Percentiles rank a stretch among this genome's conserved stretches.
phyloP scores from a whole-genome alignment of 2,797 vertebrate species.

The Iguana delicatissima region DNA sequence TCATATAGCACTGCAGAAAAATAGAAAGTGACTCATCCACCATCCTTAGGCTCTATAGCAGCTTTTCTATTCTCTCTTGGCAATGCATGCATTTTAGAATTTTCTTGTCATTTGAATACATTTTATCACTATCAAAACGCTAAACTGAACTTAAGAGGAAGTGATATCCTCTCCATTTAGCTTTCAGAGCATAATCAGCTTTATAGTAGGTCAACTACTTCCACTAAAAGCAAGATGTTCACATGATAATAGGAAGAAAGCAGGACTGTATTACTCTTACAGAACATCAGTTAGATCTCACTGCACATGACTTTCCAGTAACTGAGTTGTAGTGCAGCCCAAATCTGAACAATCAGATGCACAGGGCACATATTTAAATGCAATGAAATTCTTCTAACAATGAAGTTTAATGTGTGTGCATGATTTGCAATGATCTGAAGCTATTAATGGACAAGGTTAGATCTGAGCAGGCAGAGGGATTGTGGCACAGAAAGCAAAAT shows the following conservation, averaged over 20 bases:
- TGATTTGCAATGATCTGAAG: too few relatives aligned
- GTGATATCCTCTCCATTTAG: neutral
- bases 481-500: neutral
- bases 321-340: neutral
- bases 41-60: conserved; percentile 2
- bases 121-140: conserved; percentile 29
- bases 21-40: conserved; percentile 53
- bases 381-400: neutral
- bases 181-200: conserved; percentile 1
- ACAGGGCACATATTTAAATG: neutral
- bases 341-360: neutral
- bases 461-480: neutral
- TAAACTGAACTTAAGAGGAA: conserved; percentile 15
- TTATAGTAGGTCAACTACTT: neutral
- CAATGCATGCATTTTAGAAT: conserved; percentile 24
- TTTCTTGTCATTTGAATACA: conserved; percentile 49
- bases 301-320: neutral
- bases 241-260: neutral
- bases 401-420: neutral
- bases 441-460: too few relatives aligned
- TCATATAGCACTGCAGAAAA: conserved; percentile 33
- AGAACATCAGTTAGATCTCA: neutral
- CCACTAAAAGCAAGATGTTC: neutral
- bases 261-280: neutral
- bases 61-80: conserved; percentile 46